These are phyloP conservation scores for Pardosa pseudoannulata DNA, from an alignment of 2,888 invertebrate genomes.

Conservation along the genomic window DNA sequence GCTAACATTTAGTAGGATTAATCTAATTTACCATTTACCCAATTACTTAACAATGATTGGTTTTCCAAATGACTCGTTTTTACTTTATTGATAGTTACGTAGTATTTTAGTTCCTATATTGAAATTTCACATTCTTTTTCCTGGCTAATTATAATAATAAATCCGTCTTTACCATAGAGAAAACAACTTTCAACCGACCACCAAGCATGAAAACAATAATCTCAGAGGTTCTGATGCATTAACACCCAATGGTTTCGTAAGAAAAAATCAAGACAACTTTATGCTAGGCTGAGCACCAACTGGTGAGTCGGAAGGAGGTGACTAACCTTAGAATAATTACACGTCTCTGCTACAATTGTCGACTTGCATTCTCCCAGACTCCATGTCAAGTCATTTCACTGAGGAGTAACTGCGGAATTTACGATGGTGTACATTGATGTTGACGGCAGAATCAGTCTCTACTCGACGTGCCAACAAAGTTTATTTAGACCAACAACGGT, in stretches of 20 bases:
- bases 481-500: background rate
- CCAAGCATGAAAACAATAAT: conserved; percentile 12
- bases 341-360: background rate
- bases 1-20: no score
- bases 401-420: background rate
- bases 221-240: background rate
- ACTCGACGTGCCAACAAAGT: background rate
- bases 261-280: background rate
- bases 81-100: no score
- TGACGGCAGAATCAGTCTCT: background rate
- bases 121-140: no score
- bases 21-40: no score
- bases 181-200: background rate
- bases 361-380: background rate
- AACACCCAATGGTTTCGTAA: conserved; percentile 5
- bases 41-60: no score
- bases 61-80: no score
- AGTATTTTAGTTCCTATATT: no score
- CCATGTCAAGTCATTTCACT: background rate
- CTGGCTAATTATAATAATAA: background rate
- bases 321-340: conserved; percentile 29
- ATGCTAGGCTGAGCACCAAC: conserved; percentile 30
- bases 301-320: conserved; percentile 4
- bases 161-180: background rate
- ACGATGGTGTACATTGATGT: background rate